Percentiles rank a stretch among this genome's conserved stretches.
Evolutionary conservation across 2,797 vertebrate species (phyloP).

Genomic region (Cetoscarus ocellatus): DNA sequence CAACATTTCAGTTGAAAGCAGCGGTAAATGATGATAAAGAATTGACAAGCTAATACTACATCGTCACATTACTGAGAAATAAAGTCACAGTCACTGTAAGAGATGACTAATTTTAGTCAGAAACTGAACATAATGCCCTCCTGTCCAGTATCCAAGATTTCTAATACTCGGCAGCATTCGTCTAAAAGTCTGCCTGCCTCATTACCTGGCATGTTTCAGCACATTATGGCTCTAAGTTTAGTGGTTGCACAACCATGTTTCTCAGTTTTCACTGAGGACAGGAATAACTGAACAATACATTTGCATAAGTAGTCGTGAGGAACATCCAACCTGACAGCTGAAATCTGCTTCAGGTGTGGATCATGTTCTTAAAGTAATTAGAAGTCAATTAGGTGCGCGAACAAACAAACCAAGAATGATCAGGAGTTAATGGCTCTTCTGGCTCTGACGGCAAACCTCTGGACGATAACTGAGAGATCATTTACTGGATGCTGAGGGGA

Average conservation of each 20-base stretch:
- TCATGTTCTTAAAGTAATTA: slow-evolving; percentile 46
- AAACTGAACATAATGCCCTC: background rate
- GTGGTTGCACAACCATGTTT: slow-evolving; percentile 1
- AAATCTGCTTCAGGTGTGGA: slow-evolving; percentile 29
- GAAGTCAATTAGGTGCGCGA: slow-evolving; percentile 56
- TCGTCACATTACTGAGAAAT: too few relatives aligned
- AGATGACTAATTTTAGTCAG: background rate
- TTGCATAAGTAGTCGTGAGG: background rate
- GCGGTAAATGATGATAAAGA: slow-evolving; percentile 1
- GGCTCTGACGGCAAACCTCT: slow-evolving; percentile 52
- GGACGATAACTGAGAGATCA: slow-evolving; percentile 60
- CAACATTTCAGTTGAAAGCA: background rate
- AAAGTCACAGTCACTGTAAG: background rate
- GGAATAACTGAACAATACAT: slow-evolving; percentile 7
- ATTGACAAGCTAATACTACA: background rate
- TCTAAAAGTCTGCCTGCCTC: background rate
- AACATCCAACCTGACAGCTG: background rate
- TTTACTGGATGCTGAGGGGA: slow-evolving; percentile 1
- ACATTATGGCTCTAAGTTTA: background rate
- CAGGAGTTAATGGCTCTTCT: slow-evolving; percentile 48
- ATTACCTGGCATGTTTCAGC: slow-evolving; percentile 1
- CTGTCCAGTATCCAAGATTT: background rate
- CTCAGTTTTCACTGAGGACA: background rate
- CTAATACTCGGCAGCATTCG: slow-evolving; percentile 19
- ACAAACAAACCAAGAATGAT: slow-evolving; percentile 61